Base-by-base conservation (phyloP, 1,140 invertebrate genomes). In the Paracyclopina nana region DNA sequence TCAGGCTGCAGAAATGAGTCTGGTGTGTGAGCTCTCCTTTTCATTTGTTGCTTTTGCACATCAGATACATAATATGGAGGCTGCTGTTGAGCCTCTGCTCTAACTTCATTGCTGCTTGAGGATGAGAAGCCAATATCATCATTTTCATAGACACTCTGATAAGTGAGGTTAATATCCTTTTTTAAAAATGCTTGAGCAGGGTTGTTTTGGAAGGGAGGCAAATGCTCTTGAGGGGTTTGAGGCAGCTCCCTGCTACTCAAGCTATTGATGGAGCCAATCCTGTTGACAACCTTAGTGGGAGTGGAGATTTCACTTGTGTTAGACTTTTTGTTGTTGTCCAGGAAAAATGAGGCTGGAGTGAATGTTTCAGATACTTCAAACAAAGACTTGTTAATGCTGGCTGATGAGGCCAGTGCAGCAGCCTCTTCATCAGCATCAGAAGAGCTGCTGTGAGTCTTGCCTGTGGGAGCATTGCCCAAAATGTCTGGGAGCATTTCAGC, bases 361-460 rank as follows among this genome's bases (percentile, higher is more conserved):
- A 46, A 46, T n/a, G 44, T 25, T 9, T 46, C 44, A 12, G 44
- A 46, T 25, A 27, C 25, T 9, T 46, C 26, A 25, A 46, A 8
- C 8, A 9, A 9, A 25, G 41, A 43, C 16, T 46, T 46, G 44
- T n/a, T n/a, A n/a, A n/a, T n/a, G 20, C 44, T 46, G 8, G 29
- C 8, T 8, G 14, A 31, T 31, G 29, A 31, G 29, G 14, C 14
- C 8, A 31, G 29, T 31, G 29, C 29, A 9, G 8, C 29, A 31
- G 8, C 29, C 29, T 31, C 29, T 9, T 31, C 29, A 31, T 82
- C 79, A 0, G 44, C 44, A 46, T 46, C 44, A 9, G 9, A 25
- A 8, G 44, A 46, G n/a, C 18, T n/a, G n/a, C n/a, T 24, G 24
- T 46, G 14, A 9, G 16, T 25, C 25, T 27, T 20, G 16, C 26